A percentile compares a stretch with the other conserved stretches of the same genome.
Evolutionary conservation across 2,888 invertebrate genomes (phyloP).

Genomic region (Parnassius apollo): DNA sequence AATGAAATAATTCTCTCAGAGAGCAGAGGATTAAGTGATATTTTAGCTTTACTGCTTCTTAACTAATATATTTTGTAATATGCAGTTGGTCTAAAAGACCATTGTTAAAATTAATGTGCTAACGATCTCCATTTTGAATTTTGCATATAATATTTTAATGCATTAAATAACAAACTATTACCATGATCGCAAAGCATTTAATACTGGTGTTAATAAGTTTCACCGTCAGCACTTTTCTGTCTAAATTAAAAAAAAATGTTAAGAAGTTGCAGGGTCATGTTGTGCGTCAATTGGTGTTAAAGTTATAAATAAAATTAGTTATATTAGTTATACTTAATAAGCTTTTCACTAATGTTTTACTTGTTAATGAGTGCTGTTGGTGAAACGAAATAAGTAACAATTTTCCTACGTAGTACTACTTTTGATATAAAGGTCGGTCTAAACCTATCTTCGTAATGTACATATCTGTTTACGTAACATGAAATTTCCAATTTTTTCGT

Average conservation of each 20-base stretch:
- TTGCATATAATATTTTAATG: constrained; percentile 28
- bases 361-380: neutral
- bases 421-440: constrained; percentile 8
- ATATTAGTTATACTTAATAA: too few species aligned
- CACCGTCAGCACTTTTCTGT: constrained; percentile 5
- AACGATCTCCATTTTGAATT: constrained; percentile 36
- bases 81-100: constrained; percentile 64
- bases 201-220: neutral
- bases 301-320: too few species aligned
- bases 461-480: constrained; percentile 17
- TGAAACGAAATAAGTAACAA: neutral
- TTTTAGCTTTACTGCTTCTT: constrained; percentile 78
- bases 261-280: too few species aligned
- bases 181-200: neutral
- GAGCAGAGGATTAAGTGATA: constrained; percentile 71
- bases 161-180: constrained; percentile 6
- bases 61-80: constrained; percentile 51
- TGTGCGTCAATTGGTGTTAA: too few species aligned
- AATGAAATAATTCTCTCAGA: constrained; percentile 59
- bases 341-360: too few species aligned
- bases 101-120: constrained; percentile 39
- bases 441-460: constrained; percentile 8
- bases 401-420: constrained; percentile 6
- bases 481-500: constrained; percentile 4
- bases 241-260: too few species aligned